Evolutionary conservation across 1,140 invertebrate genomes (phyloP).

Genomic region (Thalassaphorura encarpata): DNA sequence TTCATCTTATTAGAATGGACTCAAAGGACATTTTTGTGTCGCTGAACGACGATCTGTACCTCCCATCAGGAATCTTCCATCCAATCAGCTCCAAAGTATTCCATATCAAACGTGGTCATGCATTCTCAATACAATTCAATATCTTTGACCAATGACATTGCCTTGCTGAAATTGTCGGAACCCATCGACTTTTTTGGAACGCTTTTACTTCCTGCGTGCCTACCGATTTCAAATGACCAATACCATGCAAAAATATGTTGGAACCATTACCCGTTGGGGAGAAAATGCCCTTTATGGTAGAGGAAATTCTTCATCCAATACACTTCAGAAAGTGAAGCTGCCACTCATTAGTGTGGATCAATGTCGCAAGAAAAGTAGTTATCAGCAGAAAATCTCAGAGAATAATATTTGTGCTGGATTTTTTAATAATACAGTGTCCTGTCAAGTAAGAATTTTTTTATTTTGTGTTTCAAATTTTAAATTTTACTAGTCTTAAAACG

Average conservation of each 20-base stretch:
- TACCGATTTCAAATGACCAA: neutral
- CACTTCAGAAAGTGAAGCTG: neutral
- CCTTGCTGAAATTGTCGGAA: slow-evolving; percentile 10
- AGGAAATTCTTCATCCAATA: neutral
- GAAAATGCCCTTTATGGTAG: neutral
- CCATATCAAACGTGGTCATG: slow-evolving; percentile 5
- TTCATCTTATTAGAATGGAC: neutral
- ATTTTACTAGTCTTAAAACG: neutral
- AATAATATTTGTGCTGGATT: neutral
- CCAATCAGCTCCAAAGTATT: neutral
- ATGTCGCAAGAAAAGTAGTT: neutral
- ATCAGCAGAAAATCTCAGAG: neutral
- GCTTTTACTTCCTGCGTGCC: neutral
- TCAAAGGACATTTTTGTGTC: neutral
- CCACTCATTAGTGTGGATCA: neutral
- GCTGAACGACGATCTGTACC: neutral
- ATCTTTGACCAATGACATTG: slow-evolving; percentile 21
- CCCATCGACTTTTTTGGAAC: slow-evolving; percentile 11
- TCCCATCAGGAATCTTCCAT: too few species aligned
- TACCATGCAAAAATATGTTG: neutral
- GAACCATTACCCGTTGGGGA: slow-evolving; percentile 1
- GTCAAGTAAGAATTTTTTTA: neutral
- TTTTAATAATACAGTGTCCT: neutral
- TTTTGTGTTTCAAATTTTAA: neutral
- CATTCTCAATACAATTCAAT: slow-evolving; percentile 10